These are phyloP conservation scores for Acheta domesticus DNA, from an alignment of 2,888 invertebrate genomes.

Conservation along the genomic window DNA sequence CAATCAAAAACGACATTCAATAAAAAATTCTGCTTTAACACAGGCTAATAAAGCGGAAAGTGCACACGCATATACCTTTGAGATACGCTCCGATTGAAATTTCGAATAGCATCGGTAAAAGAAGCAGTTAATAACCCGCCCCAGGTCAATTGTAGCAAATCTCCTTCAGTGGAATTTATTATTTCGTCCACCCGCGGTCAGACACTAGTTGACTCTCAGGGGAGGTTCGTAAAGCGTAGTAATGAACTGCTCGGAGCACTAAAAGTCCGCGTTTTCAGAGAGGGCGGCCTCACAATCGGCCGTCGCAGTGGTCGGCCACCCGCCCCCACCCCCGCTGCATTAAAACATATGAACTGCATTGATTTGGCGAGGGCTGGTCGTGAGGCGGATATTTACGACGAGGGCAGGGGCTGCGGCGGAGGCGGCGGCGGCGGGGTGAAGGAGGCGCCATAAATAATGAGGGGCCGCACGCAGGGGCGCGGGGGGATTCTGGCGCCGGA, in stretches of 20 bases:
- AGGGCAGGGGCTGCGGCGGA: background rate
- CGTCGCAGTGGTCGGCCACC: background rate
- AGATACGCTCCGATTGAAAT: too few species aligned
- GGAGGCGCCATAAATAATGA: slow-evolving; percentile 18
- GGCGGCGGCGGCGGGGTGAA: background rate
- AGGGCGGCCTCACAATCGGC: too few species aligned
- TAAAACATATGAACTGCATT: background rate
- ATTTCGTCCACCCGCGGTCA: too few species aligned
- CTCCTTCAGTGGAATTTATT: too few species aligned
- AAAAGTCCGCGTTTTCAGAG: background rate
- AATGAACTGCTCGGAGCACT: slow-evolving; percentile 1
- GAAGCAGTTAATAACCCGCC: too few species aligned
- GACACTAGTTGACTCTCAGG: background rate
- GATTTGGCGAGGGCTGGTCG: background rate
- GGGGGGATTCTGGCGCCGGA: background rate
- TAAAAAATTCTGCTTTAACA: too few species aligned
- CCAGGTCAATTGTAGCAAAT: too few species aligned
- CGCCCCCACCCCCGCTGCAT: background rate
- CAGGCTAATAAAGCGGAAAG: too few species aligned
- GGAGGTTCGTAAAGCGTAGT: background rate
- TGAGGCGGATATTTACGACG: background rate
- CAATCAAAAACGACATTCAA: too few species aligned
- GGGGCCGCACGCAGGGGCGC: background rate
- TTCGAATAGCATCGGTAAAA: too few species aligned
- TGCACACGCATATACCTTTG: too few species aligned